Base-by-base conservation (phyloP, 2,113 vertebrate genomes). In the Panurus biarmicus region DNA sequence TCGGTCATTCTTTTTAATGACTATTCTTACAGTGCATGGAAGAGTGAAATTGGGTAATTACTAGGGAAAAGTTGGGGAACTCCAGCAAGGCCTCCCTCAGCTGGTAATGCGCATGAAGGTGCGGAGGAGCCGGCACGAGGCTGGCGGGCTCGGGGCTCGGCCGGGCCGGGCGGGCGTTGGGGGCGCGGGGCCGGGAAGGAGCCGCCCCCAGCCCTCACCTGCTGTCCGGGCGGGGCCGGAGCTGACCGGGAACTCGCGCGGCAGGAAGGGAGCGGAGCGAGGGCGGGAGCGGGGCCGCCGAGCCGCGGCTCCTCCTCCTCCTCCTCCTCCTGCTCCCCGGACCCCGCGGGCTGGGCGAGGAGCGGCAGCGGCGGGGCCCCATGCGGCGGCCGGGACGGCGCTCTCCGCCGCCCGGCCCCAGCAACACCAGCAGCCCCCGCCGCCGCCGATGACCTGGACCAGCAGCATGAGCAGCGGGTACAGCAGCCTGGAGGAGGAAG, bases 381-480 rank as follows among this genome's bases (percentile, higher is more conserved):
- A 92, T 96, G 95, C 48, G 94, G 93, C 82, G 91, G 91, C 85
- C 31, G 90, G 94, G 80, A 85, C 66, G 88, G 95, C 31, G 61
- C 53, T 89, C 87, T 76, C 72, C 84, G 94, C 90, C 93, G 71
- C 92, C 86, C 87, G 92, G 92, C 92, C 70, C 86, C 93, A 70
- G 57, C 76, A 70, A 14, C n/a, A 33, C 11, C 65, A 98, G 97
- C 98, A 98, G 56, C 60, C 50, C 71, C 77, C 11, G 91, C 94
- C 89, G 58, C 78, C 67, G 83, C 97, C 96, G 97, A 98, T 98
- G 98, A 98, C 98, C 97, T 98, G 98, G 98, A 98, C 96, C 83
- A 98, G 98, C 99, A 99, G 98, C 95, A 99, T 99, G 99, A 99
- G 99, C 97, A 99, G 99, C 97, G 99, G 99, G 70, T 99, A 99